These are phyloP conservation scores for Planococcus citri DNA, from an alignment of 1,140 invertebrate genomes.

Conservation along the genomic window DNA sequence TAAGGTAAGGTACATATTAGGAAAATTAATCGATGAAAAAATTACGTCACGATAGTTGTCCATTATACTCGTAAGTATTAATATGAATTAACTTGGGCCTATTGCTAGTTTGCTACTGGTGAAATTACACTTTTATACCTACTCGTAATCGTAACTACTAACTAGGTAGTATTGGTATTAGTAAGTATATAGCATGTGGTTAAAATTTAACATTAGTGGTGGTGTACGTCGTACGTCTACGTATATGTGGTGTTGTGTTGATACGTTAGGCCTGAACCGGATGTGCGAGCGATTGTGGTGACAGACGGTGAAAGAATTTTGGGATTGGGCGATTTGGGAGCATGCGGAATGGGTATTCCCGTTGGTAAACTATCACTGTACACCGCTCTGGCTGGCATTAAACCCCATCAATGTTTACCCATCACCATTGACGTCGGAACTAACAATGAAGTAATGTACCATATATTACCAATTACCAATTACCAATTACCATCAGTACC, in stretches of 20 bases:
- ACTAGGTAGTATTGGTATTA: too few relatives aligned
- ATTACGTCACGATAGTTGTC: too few relatives aligned
- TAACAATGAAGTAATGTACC: constrained; percentile 54
- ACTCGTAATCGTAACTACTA: too few relatives aligned
- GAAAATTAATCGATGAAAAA: too few relatives aligned
- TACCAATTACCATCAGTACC: too few relatives aligned
- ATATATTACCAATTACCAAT: too few relatives aligned
- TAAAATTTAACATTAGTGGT: background rate
- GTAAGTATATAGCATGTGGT: background rate
- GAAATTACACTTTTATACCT: too few relatives aligned
- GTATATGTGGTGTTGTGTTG: constrained; percentile 21
- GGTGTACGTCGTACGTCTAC: too few relatives aligned
- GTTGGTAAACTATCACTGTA: constrained; percentile 88
- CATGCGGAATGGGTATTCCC: constrained; percentile 91
- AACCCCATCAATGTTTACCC: constrained; percentile 83
- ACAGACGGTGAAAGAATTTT: constrained; percentile 92
- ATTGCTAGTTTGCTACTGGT: too few relatives aligned
- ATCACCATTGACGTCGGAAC: constrained; percentile 89
- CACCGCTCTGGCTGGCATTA: constrained; percentile 83
- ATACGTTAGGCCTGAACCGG: constrained; percentile 71
- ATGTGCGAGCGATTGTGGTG: constrained; percentile 85
- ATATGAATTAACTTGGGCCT: too few relatives aligned
- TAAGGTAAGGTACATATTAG: too few relatives aligned
- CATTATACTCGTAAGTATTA: too few relatives aligned
- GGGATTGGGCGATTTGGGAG: constrained; percentile 85